Evolutionary conservation across 2,113 vertebrate species (phyloP), one percentile per base, ranked within the genome.

Genomic region (Camelus bactrianus): DNA sequence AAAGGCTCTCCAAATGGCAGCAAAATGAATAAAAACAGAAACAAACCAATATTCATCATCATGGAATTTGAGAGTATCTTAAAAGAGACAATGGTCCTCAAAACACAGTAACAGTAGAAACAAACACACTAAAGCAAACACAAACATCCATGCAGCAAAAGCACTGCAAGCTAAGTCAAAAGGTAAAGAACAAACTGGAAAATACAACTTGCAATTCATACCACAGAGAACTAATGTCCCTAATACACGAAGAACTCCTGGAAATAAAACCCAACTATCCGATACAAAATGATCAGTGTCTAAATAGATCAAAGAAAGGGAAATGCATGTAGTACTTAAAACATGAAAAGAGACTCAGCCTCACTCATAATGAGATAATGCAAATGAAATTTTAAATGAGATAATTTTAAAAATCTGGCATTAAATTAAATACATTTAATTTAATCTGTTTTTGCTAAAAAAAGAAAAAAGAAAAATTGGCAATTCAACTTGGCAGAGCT

Each of bases 381-480:
- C 48, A 94, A 73, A 82, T 91, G 17, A 72, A 81, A 26, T 81
- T 60, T 50, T 80, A 94, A 90, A 75, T 80, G n/a, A 80, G 12
- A 38, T 67, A 28, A 35, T 12, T 22, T 50, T 69, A 54, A 83
- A 52, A 64, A 65, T 70, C 6, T 76, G 58, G 58, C 0, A 91
- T 42, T 42, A 42, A 42, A 42, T 42, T 42, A 42, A 42, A 42
- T 42, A 42, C 38, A 42, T 42, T 42, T 42, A 42, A 42, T 42
- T 42, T 42, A 42, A 42, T 42, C 38, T 42, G 38, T 42, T 42
- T 42, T 42, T 42, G 9, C 4, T 75, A 95, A 76, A 35, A 67
- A 67, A 73, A 13, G 75, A 76, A 35, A 67, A 67, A 73, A 13
- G 75, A 72, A 85, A 90, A 54, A 12, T 17, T 32, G n/a, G 26